Percentiles rank a stretch among this genome's conserved stretches.
phyloP scores from a whole-genome alignment of 2,888 invertebrate genomes.

The Cheilosia soror region DNA sequence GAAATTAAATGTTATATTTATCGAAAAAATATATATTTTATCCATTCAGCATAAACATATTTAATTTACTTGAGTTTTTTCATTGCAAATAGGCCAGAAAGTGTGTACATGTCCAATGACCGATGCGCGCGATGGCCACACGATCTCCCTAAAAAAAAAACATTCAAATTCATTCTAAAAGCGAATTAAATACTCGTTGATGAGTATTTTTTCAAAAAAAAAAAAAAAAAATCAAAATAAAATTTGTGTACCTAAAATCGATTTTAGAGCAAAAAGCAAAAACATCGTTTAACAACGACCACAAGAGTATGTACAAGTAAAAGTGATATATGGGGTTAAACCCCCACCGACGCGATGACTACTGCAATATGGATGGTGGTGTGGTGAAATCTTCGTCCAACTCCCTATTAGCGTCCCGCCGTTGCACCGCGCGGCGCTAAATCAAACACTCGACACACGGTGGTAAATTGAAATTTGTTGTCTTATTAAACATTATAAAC shows the following conservation, averaged over 20 bases:
- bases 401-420: conserved; percentile 31
- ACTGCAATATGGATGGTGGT: conserved; percentile 53
- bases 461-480: conserved; percentile 80
- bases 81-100: conserved; percentile 84
- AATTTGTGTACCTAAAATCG: conserved; percentile 76
- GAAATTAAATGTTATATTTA: conserved; percentile 54
- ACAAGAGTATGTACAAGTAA: neutral
- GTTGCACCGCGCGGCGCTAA: conserved; percentile 8
- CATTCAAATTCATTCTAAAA: conserved; percentile 73
- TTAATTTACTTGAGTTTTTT: conserved; percentile 84
- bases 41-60: conserved; percentile 77
- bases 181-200: conserved; percentile 63
- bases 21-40: conserved; percentile 59
- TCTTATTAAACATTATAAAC: conserved; percentile 60
- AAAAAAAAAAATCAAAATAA: conserved; percentile 67
- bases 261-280: conserved; percentile 73
- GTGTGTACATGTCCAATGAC: conserved; percentile 84
- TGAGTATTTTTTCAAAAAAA: conserved; percentile 76
- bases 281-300: conserved; percentile 42
- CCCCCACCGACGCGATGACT: conserved; percentile 20
- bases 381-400: conserved; percentile 41
- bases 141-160: conserved; percentile 80
- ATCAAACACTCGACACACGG: conserved; percentile 72
- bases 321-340: conserved; percentile 29
- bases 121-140: conserved; percentile 85